Percentiles rank a stretch among this genome's conserved stretches.
Evolutionary conservation across 1,140 invertebrate genomes (phyloP).

Genomic region (Zaprionus kolodkinae): DNA sequence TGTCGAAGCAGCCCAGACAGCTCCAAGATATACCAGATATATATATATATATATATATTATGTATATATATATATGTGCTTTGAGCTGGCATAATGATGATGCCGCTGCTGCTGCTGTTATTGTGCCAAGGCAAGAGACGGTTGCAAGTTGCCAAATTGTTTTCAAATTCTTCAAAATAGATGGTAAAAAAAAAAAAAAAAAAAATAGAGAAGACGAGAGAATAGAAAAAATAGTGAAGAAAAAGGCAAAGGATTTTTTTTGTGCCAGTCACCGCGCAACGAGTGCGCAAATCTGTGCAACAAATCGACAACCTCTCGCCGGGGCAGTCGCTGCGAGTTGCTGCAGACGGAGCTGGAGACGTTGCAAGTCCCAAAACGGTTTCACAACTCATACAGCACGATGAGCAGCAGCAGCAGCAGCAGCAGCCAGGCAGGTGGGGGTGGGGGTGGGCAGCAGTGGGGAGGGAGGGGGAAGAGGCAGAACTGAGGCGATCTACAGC

Average conservation of each 20-base stretch:
- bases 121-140: conserved; percentile 80
- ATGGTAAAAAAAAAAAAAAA: conserved; percentile 6
- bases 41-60: background rate
- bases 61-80: background rate
- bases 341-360: background rate
- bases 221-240: conserved; percentile 20
- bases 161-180: conserved; percentile 74
- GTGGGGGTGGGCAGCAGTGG: background rate
- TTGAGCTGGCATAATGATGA: conserved; percentile 25
- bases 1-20: conserved; percentile 55
- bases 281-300: conserved; percentile 63
- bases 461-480: too few relatives aligned
- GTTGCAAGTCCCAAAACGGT: conserved; percentile 45
- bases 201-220: conserved; percentile 1
- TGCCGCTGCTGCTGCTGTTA: conserved; percentile 48
- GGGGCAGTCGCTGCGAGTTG: background rate
- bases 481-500: conserved; percentile 29
- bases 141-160: conserved; percentile 70
- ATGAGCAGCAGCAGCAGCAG: conserved; percentile 25
- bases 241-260: conserved; percentile 66
- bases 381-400: conserved; percentile 62
- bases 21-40: conserved; percentile 2
- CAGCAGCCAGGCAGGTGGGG: conserved; percentile 2
- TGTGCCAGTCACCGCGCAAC: conserved; percentile 70
- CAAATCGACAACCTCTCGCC: conserved; percentile 59